Base-by-base conservation (phyloP, 2,888 invertebrate genomes). In the Pharmacophagus antenor region DNA sequence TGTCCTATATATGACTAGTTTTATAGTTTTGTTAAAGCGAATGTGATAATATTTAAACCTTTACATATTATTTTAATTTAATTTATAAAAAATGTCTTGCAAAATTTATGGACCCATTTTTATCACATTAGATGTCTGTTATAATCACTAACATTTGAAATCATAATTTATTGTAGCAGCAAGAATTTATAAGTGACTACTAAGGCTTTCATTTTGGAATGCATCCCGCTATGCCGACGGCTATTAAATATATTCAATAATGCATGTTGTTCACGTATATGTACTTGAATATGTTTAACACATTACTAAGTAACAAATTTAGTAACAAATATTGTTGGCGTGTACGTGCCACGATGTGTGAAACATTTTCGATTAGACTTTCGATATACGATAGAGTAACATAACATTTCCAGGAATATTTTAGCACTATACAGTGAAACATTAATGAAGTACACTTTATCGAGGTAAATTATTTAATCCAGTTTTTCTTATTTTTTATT, bases 311-410 rank as follows among this genome's bases (percentile, higher is more conserved):
- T 68, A 72, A 58, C 54, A 63, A 65, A 64, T 60, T 50, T 55
- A 56, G 60, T 60, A 51, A 56, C 44, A 56, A 41, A 25, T 56
- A 56, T 61, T 61, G 60, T 25, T 46, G 44, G 58, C 58, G 62
- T 68, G 68, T 68, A 67, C 67, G 68, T 68, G 64, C 67, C 64
- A 57, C 55, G 56, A 65, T 64, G 68, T 71, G 71, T 71, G 72
- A 70, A 65, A 68, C 66, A 61, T 70, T 71, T 69, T 72, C 69
- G 67, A 65, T 70, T 68, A 64, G 64, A 64, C 65, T 68, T 62
- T 62, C 58, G 61, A 65, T 65, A 63, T 62, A 64, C 62, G 12
- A 37, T 23, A 41, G 31, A 31, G 31, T 3, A 25, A 31, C 15
- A 31, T 31, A 31, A 12, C 15, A 31, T 31, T 12, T 31, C 10